Conservation (phyloP, 2,113 vertebrate genomes). For the Proteles cristata region DNA sequence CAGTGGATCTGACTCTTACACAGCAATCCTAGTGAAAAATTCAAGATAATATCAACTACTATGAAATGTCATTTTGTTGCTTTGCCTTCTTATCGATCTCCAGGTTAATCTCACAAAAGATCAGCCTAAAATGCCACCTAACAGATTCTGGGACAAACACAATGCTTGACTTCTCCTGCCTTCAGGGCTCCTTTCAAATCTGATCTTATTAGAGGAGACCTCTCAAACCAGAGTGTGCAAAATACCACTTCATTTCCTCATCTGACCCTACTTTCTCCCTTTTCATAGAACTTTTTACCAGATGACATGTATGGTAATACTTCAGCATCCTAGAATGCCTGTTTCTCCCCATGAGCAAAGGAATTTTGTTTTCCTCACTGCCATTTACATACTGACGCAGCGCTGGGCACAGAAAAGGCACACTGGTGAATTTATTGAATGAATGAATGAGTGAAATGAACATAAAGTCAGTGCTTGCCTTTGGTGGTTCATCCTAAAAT, state of each 20-base stretch:
- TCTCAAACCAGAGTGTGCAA: not conserved
- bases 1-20: not conserved
- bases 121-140: constrained; percentile 11
- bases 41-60: not conserved
- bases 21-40: not conserved
- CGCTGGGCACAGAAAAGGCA: not conserved
- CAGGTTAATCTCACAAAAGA: not conserved
- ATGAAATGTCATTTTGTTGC: not conserved
- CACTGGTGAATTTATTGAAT: not conserved
- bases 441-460: not conserved
- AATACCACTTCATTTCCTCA: not conserved
- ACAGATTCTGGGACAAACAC: not conserved
- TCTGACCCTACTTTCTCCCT: not conserved
- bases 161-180: not conserved
- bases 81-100: not conserved
- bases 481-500: not conserved
- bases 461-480: not conserved
- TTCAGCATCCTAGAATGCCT: not conserved
- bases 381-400: not conserved
- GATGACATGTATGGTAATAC: not conserved
- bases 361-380: not conserved
- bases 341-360: not conserved
- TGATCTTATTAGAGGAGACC: not conserved
- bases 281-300: not conserved
- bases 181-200: not conserved